phyloP scores from a whole-genome alignment of 2,113 vertebrate genomes.

The Boleophthalmus pectinirostris region DNA sequence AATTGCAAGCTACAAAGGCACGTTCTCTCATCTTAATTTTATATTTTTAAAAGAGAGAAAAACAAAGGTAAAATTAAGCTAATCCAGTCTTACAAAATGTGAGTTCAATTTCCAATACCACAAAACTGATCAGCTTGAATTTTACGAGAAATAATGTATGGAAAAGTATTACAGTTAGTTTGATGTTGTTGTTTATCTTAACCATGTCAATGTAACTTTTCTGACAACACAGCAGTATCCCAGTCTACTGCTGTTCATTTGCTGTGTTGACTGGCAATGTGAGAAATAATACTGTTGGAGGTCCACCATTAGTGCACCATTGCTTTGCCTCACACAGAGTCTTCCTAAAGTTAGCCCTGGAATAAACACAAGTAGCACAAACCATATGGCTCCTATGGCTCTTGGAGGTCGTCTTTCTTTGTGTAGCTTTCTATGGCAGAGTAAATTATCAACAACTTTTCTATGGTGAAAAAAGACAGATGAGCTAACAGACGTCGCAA shows the following conservation, averaged over 20 bases:
- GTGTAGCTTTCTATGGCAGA: background rate
- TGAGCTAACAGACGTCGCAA: background rate
- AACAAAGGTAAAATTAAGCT: background rate
- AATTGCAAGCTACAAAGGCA: background rate
- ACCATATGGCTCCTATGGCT: background rate
- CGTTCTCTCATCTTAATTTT: background rate
- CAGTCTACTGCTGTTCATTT: background rate
- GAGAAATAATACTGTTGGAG: background rate
- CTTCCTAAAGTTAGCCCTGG: background rate
- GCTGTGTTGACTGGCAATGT: background rate
- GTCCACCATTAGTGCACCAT: slow-evolving; percentile 4
- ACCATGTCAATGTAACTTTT: background rate
- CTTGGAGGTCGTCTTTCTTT: background rate
- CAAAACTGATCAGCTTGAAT: background rate
- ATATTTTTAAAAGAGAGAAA: background rate
- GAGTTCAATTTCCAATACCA: background rate
- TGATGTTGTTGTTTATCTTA: background rate
- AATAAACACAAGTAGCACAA: background rate
- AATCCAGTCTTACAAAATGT: background rate
- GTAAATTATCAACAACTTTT: background rate
- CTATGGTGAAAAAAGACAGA: background rate
- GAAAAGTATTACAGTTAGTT: background rate
- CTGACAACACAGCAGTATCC: background rate
- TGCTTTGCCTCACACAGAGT: background rate
- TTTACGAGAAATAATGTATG: background rate